Percentiles rank a stretch among this genome's conserved stretches.
These are phyloP conservation scores for Heliothis peltigera DNA, from an alignment of 2,888 invertebrate genomes.

Conservation along the genomic window DNA sequence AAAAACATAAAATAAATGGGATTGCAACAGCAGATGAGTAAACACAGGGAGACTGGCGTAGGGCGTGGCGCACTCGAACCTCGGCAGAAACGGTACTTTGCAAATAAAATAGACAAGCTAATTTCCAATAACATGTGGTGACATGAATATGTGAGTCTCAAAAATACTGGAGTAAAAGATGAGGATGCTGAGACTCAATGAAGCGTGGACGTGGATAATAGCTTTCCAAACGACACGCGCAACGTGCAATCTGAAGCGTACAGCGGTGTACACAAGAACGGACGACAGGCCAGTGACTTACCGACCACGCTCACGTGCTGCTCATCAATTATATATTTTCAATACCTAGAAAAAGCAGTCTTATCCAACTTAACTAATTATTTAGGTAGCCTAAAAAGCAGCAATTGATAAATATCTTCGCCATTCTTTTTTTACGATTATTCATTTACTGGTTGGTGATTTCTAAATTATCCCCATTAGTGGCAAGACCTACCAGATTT, in stretches of 20 bases:
- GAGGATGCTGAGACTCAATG: slow-evolving; percentile 57
- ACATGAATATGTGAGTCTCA: slow-evolving; percentile 17
- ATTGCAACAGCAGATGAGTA: neutral
- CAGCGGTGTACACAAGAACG: slow-evolving; percentile 20
- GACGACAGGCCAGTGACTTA: slow-evolving; percentile 16
- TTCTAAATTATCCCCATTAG: neutral
- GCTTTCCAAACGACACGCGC: slow-evolving; percentile 66
- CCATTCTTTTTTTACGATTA: neutral
- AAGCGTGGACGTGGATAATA: slow-evolving; percentile 62
- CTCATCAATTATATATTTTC: slow-evolving; percentile 1
- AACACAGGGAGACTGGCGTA: neutral
- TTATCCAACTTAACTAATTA: neutral
- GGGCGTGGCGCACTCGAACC: neutral
- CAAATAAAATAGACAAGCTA: slow-evolving; percentile 6
- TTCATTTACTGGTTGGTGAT: neutral
- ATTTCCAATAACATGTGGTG: slow-evolving; percentile 1
- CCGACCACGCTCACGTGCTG: slow-evolving; percentile 9
- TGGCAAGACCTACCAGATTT: neutral
- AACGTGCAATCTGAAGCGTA: slow-evolving; percentile 25
- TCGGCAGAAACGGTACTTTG: neutral
- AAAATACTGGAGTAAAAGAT: slow-evolving; percentile 39
- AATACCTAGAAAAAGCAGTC: neutral
- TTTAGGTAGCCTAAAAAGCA: neutral
- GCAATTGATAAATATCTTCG: neutral
- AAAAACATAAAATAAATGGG: slow-evolving; percentile 5